A percentile compares a stretch with the other conserved stretches of the same genome.
These are phyloP conservation scores for Pterocles gutturalis DNA, from an alignment of 2,113 vertebrate genomes.

Conservation along the genomic window DNA sequence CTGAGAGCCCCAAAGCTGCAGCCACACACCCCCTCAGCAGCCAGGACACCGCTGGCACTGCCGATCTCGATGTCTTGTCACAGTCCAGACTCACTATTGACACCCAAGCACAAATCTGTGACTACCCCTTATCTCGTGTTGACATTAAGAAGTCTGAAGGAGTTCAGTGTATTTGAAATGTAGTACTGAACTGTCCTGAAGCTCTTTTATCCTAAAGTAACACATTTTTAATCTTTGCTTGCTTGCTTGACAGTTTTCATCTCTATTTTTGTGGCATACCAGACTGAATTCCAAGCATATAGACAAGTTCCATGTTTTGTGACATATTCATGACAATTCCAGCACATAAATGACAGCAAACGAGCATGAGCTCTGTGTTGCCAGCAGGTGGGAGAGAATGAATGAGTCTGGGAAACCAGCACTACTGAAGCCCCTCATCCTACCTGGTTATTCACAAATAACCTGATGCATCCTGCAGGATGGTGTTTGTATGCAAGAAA, in stretches of 20 bases:
- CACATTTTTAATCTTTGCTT: background rate
- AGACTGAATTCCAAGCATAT: conserved; percentile 52
- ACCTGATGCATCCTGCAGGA: background rate
- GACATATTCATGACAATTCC: conserved; percentile 30
- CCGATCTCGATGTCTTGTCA: background rate
- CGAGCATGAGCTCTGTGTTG: background rate
- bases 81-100: background rate
- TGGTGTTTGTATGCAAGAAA: background rate
- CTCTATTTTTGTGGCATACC: background rate
- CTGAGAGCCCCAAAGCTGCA: background rate
- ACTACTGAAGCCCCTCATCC: background rate
- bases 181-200: background rate
- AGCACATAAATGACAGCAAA: conserved; percentile 25
- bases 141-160: background rate
- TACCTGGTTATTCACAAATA: background rate
- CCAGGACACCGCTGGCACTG: background rate
- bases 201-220: background rate
- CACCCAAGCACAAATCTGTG: background rate
- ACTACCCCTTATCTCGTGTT: background rate
- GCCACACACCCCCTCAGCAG: background rate
- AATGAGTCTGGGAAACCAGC: background rate
- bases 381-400: background rate
- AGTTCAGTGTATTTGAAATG: background rate
- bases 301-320: conserved; percentile 32
- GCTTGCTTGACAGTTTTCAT: background rate